Percentiles rank a stretch among this genome's conserved stretches.
These are phyloP conservation scores for Acrobasis suavella DNA, from an alignment of 2,888 invertebrate genomes.

Conservation along the genomic window DNA sequence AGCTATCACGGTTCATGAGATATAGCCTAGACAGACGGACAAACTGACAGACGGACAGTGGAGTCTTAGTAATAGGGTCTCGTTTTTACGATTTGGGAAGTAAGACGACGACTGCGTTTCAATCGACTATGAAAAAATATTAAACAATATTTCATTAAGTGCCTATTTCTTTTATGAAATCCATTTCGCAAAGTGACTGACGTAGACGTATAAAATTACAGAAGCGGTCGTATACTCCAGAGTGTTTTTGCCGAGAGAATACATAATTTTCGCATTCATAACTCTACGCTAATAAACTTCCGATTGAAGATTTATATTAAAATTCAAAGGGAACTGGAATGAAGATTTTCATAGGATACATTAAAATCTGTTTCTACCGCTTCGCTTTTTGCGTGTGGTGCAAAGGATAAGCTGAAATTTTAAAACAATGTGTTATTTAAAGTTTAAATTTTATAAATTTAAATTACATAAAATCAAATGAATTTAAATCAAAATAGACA, in stretches of 20 bases:
- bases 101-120: background rate
- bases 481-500: too few species aligned
- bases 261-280: conserved; percentile 70
- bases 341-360: conserved; percentile 81
- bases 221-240: conserved; percentile 13
- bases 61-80: too few species aligned
- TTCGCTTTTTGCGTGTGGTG: conserved; percentile 48
- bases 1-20: too few species aligned
- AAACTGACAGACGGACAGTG: too few species aligned
- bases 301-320: conserved; percentile 77
- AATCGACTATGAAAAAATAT: background rate
- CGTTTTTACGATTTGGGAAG: too few species aligned
- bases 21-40: too few species aligned
- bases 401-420: conserved; percentile 34
- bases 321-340: conserved; percentile 76
- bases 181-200: conserved; percentile 20
- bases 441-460: too few species aligned
- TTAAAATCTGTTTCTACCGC: conserved; percentile 80
- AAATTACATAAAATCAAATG: too few species aligned
- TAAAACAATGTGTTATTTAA: too few species aligned
- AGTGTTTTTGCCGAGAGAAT: conserved; percentile 35
- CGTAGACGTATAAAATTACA: conserved; percentile 15
- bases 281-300: conserved; percentile 75
- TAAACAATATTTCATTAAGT: conserved; percentile 12
- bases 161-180: conserved; percentile 17